Evolutionary conservation across 1,140 invertebrate species (phyloP).

Genomic region (Sarcophaga bullata): DNA sequence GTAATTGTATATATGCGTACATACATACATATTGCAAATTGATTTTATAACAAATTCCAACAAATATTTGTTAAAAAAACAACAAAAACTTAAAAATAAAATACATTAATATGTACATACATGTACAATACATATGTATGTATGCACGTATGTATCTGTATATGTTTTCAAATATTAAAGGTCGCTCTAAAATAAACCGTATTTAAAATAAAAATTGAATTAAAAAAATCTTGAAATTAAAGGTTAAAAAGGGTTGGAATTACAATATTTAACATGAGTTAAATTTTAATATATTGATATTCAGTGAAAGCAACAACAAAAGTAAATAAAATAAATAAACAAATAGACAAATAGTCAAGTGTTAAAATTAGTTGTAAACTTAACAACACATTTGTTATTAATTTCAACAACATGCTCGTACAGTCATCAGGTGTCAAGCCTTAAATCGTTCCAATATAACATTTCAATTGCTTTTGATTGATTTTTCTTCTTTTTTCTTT

Average conservation of each 20-base stretch:
- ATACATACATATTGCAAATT: too few relatives aligned
- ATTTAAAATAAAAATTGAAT: background rate
- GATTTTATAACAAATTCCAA: too few relatives aligned
- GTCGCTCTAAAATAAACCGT: background rate
- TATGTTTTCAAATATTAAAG: background rate
- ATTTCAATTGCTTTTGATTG: too few relatives aligned
- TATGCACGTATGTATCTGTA: too few relatives aligned
- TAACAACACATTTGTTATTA: background rate
- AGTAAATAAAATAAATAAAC: background rate
- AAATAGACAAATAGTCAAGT: background rate
- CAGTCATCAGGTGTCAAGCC: too few relatives aligned
- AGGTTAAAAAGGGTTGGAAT: constrained; percentile 3
- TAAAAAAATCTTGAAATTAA: background rate
- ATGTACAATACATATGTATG: too few relatives aligned
- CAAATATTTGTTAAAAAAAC: too few relatives aligned
- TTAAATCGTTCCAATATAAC: too few relatives aligned
- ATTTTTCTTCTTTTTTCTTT: too few relatives aligned
- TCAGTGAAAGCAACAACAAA: background rate
- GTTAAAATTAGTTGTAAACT: background rate
- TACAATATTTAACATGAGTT: constrained; percentile 3
- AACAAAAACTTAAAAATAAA: too few relatives aligned
- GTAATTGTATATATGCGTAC: too few relatives aligned
- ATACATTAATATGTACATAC: too few relatives aligned
- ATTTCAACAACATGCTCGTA: background rate
- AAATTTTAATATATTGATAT: background rate